phyloP scores from a whole-genome alignment of 2,888 invertebrate genomes.

The Andrena flavipes region DNA sequence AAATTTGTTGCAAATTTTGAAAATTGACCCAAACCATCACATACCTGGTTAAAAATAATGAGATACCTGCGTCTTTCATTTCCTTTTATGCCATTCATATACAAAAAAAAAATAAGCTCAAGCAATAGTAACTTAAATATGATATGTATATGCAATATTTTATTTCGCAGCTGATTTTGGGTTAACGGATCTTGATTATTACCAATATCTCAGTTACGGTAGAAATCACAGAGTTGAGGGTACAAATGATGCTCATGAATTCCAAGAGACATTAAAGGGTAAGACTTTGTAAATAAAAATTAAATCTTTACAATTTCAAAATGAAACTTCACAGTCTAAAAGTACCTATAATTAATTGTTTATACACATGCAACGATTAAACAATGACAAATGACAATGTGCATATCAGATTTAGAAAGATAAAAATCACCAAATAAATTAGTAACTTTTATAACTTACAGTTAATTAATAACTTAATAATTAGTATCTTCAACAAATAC shows the following conservation, averaged over 20 bases:
- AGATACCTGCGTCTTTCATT: too few relatives aligned
- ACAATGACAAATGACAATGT: background rate
- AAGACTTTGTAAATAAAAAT: background rate
- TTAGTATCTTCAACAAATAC: too few relatives aligned
- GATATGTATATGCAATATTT: background rate
- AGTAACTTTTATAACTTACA: too few relatives aligned
- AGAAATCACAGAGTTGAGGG: constrained; percentile 87
- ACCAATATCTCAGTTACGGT: constrained; percentile 87
- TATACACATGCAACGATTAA: background rate
- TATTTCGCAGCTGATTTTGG: constrained; percentile 86
- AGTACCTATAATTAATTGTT: background rate
- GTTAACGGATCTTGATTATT: constrained; percentile 87
- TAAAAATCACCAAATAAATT: too few relatives aligned
- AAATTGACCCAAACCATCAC: too few relatives aligned
- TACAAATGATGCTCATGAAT: constrained; percentile 88
- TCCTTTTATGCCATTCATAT: too few relatives aligned
- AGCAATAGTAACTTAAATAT: background rate
- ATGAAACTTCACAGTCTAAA: background rate
- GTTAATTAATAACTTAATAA: too few relatives aligned
- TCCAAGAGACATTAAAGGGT: constrained; percentile 87
- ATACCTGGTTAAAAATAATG: too few relatives aligned
- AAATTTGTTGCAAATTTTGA: too few relatives aligned
- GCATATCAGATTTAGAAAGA: too few relatives aligned
- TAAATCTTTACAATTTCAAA: background rate
- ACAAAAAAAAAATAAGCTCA: too few relatives aligned